Evolutionary conservation across 2,888 invertebrate genomes (phyloP).

Genomic region (Nebria salina): DNA sequence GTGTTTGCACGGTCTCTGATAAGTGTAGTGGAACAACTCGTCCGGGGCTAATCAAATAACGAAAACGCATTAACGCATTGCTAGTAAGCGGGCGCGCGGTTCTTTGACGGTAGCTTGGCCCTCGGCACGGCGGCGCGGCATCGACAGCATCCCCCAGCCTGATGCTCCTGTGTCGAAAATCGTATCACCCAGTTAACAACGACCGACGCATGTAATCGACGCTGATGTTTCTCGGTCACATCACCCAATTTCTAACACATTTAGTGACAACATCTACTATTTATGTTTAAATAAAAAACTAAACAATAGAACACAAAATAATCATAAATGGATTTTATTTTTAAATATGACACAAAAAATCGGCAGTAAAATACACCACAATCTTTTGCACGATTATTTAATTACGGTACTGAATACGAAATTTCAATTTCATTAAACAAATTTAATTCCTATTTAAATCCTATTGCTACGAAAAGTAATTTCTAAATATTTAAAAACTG

Average conservation of each 20-base stretch:
- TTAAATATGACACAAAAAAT: too few relatives aligned
- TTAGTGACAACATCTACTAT: neutral
- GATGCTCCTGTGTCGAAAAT: neutral
- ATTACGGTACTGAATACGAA: too few relatives aligned
- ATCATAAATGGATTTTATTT: too few relatives aligned
- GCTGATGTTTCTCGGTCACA: neutral
- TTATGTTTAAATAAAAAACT: too few relatives aligned
- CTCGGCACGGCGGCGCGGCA: neutral
- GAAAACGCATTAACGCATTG: slow-evolving; percentile 51
- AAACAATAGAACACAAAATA: too few relatives aligned
- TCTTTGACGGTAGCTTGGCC: neutral
- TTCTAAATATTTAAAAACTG: too few relatives aligned
- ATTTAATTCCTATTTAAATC: too few relatives aligned
- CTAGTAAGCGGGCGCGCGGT: slow-evolving; percentile 18
- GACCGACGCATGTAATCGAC: neutral
- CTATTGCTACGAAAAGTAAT: too few relatives aligned
- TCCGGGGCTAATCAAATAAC: slow-evolving; percentile 51
- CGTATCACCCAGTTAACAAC: neutral
- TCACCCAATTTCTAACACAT: neutral
- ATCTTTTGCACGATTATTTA: too few relatives aligned
- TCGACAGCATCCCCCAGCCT: neutral
- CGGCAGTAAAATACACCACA: too few relatives aligned
- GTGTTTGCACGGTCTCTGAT: slow-evolving; percentile 35
- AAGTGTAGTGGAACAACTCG: slow-evolving; percentile 47
- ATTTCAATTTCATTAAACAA: too few relatives aligned